Evolutionary conservation across 2,113 vertebrate genomes (phyloP), one percentile per base, ranked within the genome.

Genomic region (Dryoscopus gambensis): DNA sequence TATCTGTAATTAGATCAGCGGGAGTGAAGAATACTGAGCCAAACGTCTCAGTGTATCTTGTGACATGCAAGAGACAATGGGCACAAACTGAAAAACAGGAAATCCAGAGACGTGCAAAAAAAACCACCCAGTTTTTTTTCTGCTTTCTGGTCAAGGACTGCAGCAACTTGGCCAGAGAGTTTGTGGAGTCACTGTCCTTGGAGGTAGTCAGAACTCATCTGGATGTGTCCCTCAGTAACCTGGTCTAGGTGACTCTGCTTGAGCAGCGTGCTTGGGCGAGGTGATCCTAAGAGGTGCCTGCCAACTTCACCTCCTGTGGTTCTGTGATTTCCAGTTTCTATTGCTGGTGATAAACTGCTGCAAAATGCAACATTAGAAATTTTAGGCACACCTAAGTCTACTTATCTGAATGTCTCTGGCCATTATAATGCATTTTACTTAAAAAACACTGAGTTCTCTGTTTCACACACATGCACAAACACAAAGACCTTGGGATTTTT

Each of bases 101-200:
- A 44, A 62, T 52, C 25, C 7, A 31, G 20, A 20, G 13, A 20
- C 1, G 3, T 35, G 24, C 13, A 30, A 30, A 70, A 56, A 52
- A 4, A 0, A n/a, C n/a, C 4, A 21, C 3, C 5, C 2, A 22
- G 15, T 15, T 23, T 46, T 44, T 11, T 5, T 4, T 10, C 7
- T 6, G n/a, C 8, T 50, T 49, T 35, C 24, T 60, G 23, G 31
- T 35, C 35, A 50, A 52, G 20, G 25, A 35, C 24, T 50, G 46
- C 19, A 69, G 53, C 19, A 50, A 3, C 25, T 70, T 82, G 15
- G 24, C 44, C 31, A 50, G 15, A 40, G 53, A 35, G 3, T 70
- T 62, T 83, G 37, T 52, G 65, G 15, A 52, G 37, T 42, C 10
- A 52, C 3, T 16, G 50, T 83, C 15, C 67, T 31, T 25, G 16